Percentiles rank a stretch among this genome's conserved stretches.
These are phyloP conservation scores for Maniola hyperantus DNA, from an alignment of 2,888 invertebrate species.

Conservation along the genomic window DNA sequence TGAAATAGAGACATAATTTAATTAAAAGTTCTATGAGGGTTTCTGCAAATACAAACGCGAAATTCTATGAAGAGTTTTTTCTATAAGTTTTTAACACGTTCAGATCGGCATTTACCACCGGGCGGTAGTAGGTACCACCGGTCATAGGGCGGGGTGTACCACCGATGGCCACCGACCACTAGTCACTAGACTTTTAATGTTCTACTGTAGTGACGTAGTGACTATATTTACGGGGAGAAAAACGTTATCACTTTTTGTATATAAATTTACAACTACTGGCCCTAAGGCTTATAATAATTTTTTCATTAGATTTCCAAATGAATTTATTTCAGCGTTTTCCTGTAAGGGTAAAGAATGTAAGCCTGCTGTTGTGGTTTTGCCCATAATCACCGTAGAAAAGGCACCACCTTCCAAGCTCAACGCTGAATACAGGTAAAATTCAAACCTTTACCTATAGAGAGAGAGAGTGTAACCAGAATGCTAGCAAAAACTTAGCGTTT, in stretches of 20 bases:
- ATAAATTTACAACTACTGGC: too few species aligned
- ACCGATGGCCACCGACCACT: too few species aligned
- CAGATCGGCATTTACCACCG: too few species aligned
- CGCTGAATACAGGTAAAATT: conserved; percentile 29
- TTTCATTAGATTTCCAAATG: background rate
- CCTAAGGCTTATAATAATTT: background rate
- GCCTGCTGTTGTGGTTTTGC: conserved; percentile 58
- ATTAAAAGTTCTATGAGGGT: conserved; percentile 24
- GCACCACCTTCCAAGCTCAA: conserved; percentile 54
- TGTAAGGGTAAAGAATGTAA: conserved; percentile 48
- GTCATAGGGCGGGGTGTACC: too few species aligned
- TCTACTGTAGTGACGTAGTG: too few species aligned
- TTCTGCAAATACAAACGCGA: background rate
- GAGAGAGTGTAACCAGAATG: too few species aligned
- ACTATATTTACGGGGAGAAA: too few species aligned
- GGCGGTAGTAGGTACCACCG: too few species aligned
- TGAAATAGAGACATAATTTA: conserved; percentile 18
- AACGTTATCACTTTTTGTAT: too few species aligned
- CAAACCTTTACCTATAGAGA: background rate
- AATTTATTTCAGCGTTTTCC: conserved; percentile 8
- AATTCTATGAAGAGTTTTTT: background rate
- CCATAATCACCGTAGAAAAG: conserved; percentile 65
- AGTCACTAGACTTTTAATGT: too few species aligned
- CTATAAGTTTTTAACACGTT: background rate
- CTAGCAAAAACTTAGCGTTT: too few species aligned